Percentiles rank a stretch among this genome's conserved stretches.
Conservation (phyloP, 2,113 vertebrate genomes). For the Ammodytes dubius region DNA sequence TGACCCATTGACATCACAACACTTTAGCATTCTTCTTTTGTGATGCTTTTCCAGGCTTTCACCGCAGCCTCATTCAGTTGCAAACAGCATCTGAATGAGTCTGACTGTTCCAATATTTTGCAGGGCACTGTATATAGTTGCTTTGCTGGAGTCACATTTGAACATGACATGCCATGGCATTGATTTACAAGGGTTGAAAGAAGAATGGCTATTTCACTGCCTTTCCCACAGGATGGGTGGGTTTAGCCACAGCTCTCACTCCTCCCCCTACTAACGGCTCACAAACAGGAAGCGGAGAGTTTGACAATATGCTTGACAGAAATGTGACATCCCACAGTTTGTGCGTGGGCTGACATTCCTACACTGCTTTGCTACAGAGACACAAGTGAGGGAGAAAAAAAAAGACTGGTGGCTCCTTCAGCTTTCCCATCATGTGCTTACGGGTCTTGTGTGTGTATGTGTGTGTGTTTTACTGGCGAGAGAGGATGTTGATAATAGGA, state of each 20-base stretch:
- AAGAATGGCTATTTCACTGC: conserved; percentile 25
- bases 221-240: conserved; percentile 59
- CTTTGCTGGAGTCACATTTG: conserved; percentile 1
- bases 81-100: no score
- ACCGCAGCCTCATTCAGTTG: no score
- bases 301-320: conserved; percentile 50
- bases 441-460: not conserved
- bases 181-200: not conserved
- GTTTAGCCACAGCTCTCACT: conserved; percentile 38
- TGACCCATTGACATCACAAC: no score
- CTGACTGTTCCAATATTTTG: no score
- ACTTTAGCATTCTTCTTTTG: no score
- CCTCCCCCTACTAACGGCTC: conserved; percentile 1
- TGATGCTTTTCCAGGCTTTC: no score
- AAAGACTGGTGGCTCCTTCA: not conserved
- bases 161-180: not conserved
- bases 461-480: conserved; percentile 26
- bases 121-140: not conserved
- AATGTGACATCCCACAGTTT: conserved; percentile 43
- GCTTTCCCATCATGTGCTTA: conserved; percentile 35
- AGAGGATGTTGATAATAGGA: conserved; percentile 73
- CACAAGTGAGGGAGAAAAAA: not conserved
- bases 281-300: conserved; percentile 68
- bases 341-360: conserved; percentile 16
- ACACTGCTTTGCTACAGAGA: not conserved